Base-by-base conservation (phyloP, 1,140 invertebrate genomes). In the Belonocnema kinseyi region DNA sequence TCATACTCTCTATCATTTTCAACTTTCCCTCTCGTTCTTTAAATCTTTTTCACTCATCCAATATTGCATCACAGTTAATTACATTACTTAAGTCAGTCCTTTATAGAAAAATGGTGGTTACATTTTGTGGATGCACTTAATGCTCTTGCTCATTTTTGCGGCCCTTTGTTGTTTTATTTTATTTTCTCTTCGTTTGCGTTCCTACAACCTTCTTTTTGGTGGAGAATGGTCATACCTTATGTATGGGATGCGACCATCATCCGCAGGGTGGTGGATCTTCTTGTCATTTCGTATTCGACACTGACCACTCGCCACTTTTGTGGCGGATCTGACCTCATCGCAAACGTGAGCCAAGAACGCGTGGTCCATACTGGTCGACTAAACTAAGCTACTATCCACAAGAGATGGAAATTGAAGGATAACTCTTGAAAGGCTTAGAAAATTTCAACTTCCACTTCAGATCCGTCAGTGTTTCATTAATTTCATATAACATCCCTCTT, bases 251-350 rank as follows among this genome's bases (percentile, higher is more conserved):
- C 50, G 54, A 58, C 72, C 71, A 77, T 77, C 56, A 77, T 77
- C 56, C 79, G 77, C 56, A 58, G 79, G 81, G 77, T 77, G 73
- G 77, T 79, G 72, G 79, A 77, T 76, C 74, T 74, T 75, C 75
- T 77, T 61, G 71, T 83, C 78, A 85, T 83, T 83, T 83, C 77
- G 83, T 85, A 85, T 85, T 83, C 83, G 80, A 73, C 61, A 80
- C 83, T 83, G 83, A 82, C 83, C 83, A 54, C 77, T 82, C 40
- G 78, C 80, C 80, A 80, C 82, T 84, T 84, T 85, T 80, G 76
- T 80, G 40, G 72, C 72, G 74, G 77, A 80, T 81, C 81, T 82
- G 17, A 78, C 61, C 77, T 77, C 58, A 76, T 76, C 61, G 77
- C 71, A 72, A 80, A 81, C 78, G 75, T 80, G 75, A 75, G 70